phyloP scores from a whole-genome alignment of 2,797 vertebrate species.

The Chrysocyon brachyurus region DNA sequence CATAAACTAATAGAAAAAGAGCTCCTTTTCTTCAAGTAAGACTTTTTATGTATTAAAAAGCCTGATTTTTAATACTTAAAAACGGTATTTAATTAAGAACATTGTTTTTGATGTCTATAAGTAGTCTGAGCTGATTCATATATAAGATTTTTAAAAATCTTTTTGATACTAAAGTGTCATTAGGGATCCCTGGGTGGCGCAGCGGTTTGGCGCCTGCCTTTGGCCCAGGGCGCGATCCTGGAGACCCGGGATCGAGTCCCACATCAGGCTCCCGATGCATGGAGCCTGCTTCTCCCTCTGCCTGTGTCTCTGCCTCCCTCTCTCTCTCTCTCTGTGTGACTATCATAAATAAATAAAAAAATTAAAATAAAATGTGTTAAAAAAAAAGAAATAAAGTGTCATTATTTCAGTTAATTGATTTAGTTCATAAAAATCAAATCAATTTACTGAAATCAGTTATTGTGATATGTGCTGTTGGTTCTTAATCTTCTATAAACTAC shows the following conservation, averaged over 20 bases:
- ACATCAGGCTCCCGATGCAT: too few relatives aligned
- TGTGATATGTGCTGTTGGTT: neutral
- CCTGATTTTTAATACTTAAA: constrained; percentile 39
- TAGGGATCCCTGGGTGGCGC: too few relatives aligned
- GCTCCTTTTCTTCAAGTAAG: neutral
- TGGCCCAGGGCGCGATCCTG: too few relatives aligned
- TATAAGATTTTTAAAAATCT: neutral
- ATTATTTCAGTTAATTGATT: constrained; percentile 46
- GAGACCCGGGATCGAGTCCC: too few relatives aligned
- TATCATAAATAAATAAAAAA: too few relatives aligned
- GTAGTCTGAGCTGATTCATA: neutral
- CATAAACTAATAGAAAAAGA: neutral
- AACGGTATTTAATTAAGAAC: neutral
- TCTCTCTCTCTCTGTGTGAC: too few relatives aligned
- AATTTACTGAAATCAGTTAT: constrained; percentile 2
- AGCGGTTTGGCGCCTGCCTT: too few relatives aligned
- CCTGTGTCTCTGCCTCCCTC: too few relatives aligned
- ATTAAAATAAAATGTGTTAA: too few relatives aligned
- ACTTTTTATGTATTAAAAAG: neutral
- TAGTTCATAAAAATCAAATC: constrained; percentile 39
- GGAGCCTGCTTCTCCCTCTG: too few relatives aligned
- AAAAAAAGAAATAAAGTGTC: too few relatives aligned
- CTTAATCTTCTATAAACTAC: neutral
- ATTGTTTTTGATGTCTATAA: neutral
- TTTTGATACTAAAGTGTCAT: neutral